phyloP scores from a whole-genome alignment of 2,888 invertebrate genomes.

The Drosophila fungiperda region DNA sequence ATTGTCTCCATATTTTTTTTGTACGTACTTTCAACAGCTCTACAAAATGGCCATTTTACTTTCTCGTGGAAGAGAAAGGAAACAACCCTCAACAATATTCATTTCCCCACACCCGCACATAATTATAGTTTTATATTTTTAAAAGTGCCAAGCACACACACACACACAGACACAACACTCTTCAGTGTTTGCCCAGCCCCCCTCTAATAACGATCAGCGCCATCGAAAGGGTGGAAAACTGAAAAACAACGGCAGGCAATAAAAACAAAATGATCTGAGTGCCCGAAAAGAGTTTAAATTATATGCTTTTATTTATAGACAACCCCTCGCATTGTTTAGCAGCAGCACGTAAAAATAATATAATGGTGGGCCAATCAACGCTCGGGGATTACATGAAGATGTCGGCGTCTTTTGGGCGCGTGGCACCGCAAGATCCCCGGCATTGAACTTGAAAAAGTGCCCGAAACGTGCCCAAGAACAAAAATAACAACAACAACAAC shows the following conservation, averaged over 20 bases:
- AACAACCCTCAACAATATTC: slow-evolving; percentile 30
- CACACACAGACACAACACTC: slow-evolving; percentile 4
- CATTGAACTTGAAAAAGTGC: slow-evolving; percentile 79
- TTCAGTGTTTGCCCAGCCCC: slow-evolving; percentile 1
- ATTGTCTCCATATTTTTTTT: neutral
- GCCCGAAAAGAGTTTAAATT: slow-evolving; percentile 67
- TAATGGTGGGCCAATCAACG: slow-evolving; percentile 62
- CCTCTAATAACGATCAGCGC: slow-evolving; percentile 3
- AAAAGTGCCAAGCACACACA: slow-evolving; percentile 45
- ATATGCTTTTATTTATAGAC: slow-evolving; percentile 70
- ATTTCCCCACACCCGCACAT: slow-evolving; percentile 42
- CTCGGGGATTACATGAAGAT: slow-evolving; percentile 60
- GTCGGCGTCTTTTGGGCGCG: slow-evolving; percentile 51
- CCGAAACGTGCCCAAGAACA: slow-evolving; percentile 41
- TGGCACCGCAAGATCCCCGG: slow-evolving; percentile 77
- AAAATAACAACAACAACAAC: slow-evolving; percentile 7
- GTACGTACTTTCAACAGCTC: neutral
- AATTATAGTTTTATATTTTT: slow-evolving; percentile 56
- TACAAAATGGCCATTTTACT: slow-evolving; percentile 42
- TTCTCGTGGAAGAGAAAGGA: neutral
- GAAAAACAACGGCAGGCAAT: slow-evolving; percentile 66
- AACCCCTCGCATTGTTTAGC: slow-evolving; percentile 28
- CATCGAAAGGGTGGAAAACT: slow-evolving; percentile 27
- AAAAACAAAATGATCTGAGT: slow-evolving; percentile 72
- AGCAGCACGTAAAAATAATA: slow-evolving; percentile 27